Conservation (phyloP, 2,797 vertebrate genomes). For the Caiman crocodilus region DNA sequence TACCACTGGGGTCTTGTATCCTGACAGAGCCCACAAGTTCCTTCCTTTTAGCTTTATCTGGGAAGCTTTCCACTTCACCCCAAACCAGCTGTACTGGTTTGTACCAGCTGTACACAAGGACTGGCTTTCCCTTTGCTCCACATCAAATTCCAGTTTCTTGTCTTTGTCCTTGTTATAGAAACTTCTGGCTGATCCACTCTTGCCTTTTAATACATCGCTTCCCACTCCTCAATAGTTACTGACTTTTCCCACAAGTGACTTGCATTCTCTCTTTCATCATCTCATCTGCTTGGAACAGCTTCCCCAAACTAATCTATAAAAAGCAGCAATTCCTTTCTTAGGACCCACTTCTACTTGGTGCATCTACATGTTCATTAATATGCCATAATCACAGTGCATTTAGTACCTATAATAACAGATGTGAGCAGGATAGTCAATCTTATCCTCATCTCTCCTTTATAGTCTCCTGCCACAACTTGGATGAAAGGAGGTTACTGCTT, state of each 20-base stretch:
- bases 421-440: too few relatives aligned
- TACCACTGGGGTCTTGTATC: not conserved
- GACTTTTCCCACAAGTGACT: not conserved
- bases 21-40: not conserved
- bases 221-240: accelerated
- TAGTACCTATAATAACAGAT: too few relatives aligned
- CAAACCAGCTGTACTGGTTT: too few relatives aligned
- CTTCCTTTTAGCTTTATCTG: not conserved
- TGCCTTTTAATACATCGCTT: not conserved
- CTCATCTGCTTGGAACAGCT: not conserved
- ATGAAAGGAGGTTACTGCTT: too few relatives aligned
- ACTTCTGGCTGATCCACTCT: not conserved
- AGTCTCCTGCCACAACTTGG: too few relatives aligned
- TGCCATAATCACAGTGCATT: too few relatives aligned
- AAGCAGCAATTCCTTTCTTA: not conserved
- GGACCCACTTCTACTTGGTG: not conserved
- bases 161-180: not conserved
- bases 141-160: not conserved
- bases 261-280: accelerated
- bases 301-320: not conserved
- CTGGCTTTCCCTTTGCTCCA: not conserved
- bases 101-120: too few relatives aligned
- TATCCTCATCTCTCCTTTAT: too few relatives aligned
- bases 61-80: not conserved
- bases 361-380: too few relatives aligned